These are phyloP conservation scores for Rhopalosiphum nymphaeae DNA, from an alignment of 2,888 invertebrate species.

Conservation along the genomic window DNA sequence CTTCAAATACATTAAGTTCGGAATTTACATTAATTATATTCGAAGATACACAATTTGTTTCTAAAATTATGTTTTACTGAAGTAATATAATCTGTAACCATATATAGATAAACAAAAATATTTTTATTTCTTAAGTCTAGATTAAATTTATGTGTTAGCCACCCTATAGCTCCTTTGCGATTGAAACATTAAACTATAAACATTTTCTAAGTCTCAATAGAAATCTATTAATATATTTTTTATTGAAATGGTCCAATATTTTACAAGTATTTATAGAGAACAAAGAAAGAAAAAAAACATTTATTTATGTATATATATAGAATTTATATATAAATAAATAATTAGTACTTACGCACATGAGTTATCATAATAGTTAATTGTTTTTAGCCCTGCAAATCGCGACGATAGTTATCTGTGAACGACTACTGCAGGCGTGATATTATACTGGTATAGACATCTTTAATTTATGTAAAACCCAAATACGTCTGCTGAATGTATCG, in stretches of 20 bases:
- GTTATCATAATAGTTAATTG: not conserved
- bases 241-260: not conserved
- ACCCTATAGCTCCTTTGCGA: too few relatives aligned
- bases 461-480: not conserved
- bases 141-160: not conserved
- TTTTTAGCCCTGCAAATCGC: not conserved
- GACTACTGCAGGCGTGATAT: not conserved
- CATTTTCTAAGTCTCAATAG: not conserved
- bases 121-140: not conserved
- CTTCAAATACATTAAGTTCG: too few relatives aligned
- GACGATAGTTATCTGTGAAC: not conserved
- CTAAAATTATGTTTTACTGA: not conserved
- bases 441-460: not conserved
- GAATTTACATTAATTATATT: not conserved
- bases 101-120: not conserved
- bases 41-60: not conserved
- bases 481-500: not conserved
- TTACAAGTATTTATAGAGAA: not conserved
- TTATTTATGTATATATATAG: not conserved
- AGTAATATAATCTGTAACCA: not conserved
- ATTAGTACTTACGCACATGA: not conserved
- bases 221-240: not conserved
- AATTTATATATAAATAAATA: too few relatives aligned
- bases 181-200: not conserved
- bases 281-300: not conserved